Conservation (phyloP, 2,113 vertebrate genomes). For the Origma solitaria region DNA sequence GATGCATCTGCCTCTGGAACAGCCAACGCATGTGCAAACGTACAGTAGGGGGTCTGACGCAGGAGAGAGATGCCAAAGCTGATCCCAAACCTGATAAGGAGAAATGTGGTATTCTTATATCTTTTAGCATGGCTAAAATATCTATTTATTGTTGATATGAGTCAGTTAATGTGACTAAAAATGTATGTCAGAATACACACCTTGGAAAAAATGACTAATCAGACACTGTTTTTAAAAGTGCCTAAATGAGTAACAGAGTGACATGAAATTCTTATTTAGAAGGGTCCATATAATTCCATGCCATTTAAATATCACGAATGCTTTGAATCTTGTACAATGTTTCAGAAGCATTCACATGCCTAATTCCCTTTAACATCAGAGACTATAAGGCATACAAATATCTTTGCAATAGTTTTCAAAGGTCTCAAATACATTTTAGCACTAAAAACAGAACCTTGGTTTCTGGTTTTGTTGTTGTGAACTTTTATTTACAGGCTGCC, state of each 20-base stretch:
- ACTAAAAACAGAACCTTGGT: background rate
- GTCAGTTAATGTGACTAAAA: background rate
- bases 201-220: background rate
- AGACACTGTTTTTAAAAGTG: background rate
- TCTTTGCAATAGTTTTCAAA: background rate
- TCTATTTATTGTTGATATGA: background rate
- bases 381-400: background rate
- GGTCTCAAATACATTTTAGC: background rate
- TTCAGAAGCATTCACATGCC: background rate
- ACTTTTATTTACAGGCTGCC: background rate
- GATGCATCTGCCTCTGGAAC: background rate
- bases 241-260: background rate
- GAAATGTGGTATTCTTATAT: background rate
- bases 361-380: background rate
- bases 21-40: background rate
- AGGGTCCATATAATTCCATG: background rate
- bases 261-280: background rate
- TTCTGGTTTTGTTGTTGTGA: background rate
- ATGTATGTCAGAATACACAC: fast-evolving
- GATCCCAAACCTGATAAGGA: background rate
- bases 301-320: background rate
- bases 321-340: background rate
- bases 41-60: background rate
- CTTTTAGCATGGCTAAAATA: background rate
- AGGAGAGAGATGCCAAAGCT: background rate